Conservation (phyloP, 2,888 invertebrate species). For the Matsumyia berberina region DNA sequence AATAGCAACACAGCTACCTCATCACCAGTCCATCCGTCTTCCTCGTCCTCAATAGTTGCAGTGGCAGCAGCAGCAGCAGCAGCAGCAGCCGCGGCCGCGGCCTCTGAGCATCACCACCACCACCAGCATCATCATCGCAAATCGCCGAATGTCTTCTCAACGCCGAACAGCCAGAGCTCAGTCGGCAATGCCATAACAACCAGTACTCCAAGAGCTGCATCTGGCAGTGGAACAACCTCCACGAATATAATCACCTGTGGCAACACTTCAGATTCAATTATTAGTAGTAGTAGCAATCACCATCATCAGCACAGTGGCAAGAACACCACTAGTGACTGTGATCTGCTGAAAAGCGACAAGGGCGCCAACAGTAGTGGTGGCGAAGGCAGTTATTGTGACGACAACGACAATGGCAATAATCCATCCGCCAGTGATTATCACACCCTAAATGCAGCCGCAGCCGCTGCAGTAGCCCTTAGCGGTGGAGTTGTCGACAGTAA, state of each 20-base stretch:
- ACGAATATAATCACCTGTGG: conserved; percentile 53
- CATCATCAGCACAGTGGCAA: conserved; percentile 71
- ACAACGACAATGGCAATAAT: conserved; percentile 74
- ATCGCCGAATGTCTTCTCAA: conserved; percentile 78
- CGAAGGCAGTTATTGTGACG: conserved; percentile 78
- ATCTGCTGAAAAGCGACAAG: conserved; percentile 76
- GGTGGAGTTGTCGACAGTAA: conserved; percentile 78
- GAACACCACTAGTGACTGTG: conserved; percentile 77
- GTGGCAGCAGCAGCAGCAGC: conserved; percentile 56
- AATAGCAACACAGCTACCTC: conserved; percentile 72
- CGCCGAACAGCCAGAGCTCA: conserved; percentile 62
- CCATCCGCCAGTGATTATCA: conserved; percentile 79
- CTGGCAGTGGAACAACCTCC: conserved; percentile 38
- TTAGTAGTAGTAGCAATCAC: conserved; percentile 80
- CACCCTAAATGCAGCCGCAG: conserved; percentile 80
- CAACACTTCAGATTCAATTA: conserved; percentile 64
- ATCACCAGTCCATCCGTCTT: conserved; percentile 78
- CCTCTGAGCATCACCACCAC: conserved; percentile 64
- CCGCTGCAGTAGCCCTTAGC: conserved; percentile 76
- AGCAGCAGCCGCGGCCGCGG: conserved; percentile 58
- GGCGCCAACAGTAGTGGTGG: conserved; percentile 80
- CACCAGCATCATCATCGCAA: conserved; percentile 77
- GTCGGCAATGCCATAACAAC: conserved; percentile 63
- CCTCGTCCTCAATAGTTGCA: conserved; percentile 78
- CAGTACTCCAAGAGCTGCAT: conserved; percentile 60